Conservation (phyloP, 1,140 invertebrate genomes). For the Bombus waltoni region DNA sequence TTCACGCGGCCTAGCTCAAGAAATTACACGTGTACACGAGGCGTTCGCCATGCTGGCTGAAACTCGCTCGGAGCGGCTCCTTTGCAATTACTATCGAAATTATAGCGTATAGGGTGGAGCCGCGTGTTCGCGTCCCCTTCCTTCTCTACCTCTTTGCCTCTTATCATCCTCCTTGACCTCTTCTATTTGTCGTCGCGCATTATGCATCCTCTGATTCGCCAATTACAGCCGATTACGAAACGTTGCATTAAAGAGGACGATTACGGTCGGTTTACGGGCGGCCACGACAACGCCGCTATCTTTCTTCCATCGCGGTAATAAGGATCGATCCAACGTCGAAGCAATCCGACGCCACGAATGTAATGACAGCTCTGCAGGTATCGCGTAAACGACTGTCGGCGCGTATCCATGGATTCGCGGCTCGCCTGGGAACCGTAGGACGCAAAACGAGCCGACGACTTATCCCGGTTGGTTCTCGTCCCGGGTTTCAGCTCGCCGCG, state of each 20-base stretch:
- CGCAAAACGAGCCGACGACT: conserved; percentile 10
- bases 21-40: conserved; percentile 40
- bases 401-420: not conserved
- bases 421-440: not conserved
- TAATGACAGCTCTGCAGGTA: conserved; percentile 11
- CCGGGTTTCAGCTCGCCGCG: not conserved
- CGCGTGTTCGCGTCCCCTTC: not conserved
- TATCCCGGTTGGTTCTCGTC: not conserved
- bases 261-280: not conserved
- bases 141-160: not conserved
- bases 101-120: not conserved
- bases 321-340: conserved; percentile 7
- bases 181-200: not conserved
- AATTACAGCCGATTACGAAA: conserved; percentile 8
- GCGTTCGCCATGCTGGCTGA: not conserved
- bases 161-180: not conserved
- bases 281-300: not conserved
- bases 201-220: conserved; percentile 15
- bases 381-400: not conserved
- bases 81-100: conserved; percentile 24
- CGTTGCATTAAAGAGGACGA: too few relatives aligned
- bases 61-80: not conserved
- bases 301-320: conserved; percentile 2
- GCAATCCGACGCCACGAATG: not conserved
- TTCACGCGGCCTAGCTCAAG: conserved; percentile 19